Percentiles rank a stretch among this genome's conserved stretches.
These are phyloP conservation scores for Pachyseris speciosa DNA, from an alignment of 64 coral and sea anemone species.

Conservation along the genomic window DNA sequence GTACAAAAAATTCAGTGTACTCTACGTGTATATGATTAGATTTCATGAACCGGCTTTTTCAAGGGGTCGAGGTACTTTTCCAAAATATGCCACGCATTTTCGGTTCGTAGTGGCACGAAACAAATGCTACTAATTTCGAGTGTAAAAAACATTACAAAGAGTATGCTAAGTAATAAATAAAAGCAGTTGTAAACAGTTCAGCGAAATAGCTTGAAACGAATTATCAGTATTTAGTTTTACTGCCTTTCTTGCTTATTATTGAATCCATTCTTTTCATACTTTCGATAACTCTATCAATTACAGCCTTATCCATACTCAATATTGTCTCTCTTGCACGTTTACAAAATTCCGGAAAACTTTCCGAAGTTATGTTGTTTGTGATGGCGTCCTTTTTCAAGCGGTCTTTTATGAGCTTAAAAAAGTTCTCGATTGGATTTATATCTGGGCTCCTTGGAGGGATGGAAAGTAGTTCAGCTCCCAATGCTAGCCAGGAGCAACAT, in stretches of 20 bases:
- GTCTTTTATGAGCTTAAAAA: slow-evolving; percentile 10
- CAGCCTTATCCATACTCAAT: background rate
- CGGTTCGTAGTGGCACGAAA: slow-evolving; percentile 12
- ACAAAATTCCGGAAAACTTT: slow-evolving; percentile 21
- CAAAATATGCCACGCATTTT: slow-evolving; percentile 34
- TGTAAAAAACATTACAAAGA: slow-evolving; percentile 35
- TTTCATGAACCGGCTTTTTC: background rate
- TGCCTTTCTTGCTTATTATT: background rate
- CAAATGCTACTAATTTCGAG: slow-evolving; percentile 23
- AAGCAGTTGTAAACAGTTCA: slow-evolving; percentile 5
- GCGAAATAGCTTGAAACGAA: slow-evolving; percentile 15
- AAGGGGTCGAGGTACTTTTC: background rate
- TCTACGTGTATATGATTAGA: background rate
- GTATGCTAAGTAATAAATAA: slow-evolving; percentile 23
- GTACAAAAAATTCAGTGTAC: slow-evolving; percentile 1
- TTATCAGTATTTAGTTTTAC: background rate
- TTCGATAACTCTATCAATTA: background rate
- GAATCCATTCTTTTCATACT: slow-evolving; percentile 25
- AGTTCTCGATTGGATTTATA: slow-evolving; percentile 35
- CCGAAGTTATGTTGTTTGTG: background rate
- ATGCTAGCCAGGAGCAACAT: background rate
- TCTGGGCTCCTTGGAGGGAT: background rate
- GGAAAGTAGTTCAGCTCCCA: background rate
- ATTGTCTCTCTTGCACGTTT: background rate
- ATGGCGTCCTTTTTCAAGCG: background rate